These are phyloP conservation scores for Drosophila merina DNA, from an alignment of 2,888 invertebrate genomes.

Conservation along the genomic window DNA sequence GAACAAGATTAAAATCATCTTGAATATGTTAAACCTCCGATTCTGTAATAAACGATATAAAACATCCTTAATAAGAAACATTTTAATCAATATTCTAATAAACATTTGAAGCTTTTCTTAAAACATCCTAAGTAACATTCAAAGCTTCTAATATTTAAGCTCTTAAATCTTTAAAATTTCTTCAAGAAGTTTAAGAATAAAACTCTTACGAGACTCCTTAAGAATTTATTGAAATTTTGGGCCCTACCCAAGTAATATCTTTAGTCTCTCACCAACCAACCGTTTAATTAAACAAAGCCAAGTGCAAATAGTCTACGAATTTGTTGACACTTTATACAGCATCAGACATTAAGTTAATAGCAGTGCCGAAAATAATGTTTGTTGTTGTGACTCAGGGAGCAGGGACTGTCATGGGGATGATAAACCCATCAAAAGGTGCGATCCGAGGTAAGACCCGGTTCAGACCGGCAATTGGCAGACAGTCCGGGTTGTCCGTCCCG, in stretches of 20 bases:
- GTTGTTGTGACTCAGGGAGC: conserved; percentile 34
- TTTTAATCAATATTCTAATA: no score
- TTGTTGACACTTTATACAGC: conserved; percentile 10
- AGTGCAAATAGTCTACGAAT: conserved; percentile 28
- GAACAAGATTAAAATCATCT: no score
- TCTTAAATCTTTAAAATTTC: no score
- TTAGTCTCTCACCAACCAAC: conserved; percentile 20
- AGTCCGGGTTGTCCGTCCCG: conserved; percentile 47
- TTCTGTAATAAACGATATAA: no score
- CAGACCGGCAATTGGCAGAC: conserved; percentile 58
- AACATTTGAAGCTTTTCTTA: no score
- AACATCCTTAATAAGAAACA: no score
- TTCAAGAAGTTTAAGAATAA: no score
- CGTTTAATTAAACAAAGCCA: conserved; percentile 30
- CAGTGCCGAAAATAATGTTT: conserved; percentile 13
- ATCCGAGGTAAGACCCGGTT: no score
- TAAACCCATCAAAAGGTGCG: conserved; percentile 10
- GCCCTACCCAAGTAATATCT: conserved; percentile 8
- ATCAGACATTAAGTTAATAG: conserved; percentile 33
- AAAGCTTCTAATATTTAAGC: no score
- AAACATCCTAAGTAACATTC: no score
- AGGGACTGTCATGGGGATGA: conserved; percentile 18
- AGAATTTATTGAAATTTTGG: not conserved
- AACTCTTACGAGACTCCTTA: not conserved
- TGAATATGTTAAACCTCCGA: no score